Conservation (phyloP, 2,888 invertebrate genomes). For the Graphium colonna region DNA sequence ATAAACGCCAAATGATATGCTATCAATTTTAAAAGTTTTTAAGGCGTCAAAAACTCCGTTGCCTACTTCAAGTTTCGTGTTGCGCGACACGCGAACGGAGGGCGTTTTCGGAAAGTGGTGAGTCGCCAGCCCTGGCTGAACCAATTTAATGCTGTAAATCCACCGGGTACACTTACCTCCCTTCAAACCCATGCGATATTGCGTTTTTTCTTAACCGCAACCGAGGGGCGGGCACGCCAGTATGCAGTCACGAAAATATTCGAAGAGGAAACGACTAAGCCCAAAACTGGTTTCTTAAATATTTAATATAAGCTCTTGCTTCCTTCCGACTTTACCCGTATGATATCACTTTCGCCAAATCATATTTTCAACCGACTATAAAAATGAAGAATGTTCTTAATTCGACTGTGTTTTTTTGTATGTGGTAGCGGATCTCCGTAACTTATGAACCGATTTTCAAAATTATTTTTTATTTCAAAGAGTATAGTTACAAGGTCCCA, state of each 20-base stretch:
- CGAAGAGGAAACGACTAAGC: conserved; percentile 13
- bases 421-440: too few relatives aligned
- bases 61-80: conserved; percentile 39
- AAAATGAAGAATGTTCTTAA: too few relatives aligned
- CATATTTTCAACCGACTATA: too few relatives aligned
- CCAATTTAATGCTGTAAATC: conserved; percentile 76
- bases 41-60: conserved; percentile 39
- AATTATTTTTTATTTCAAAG: too few relatives aligned
- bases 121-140: conserved; percentile 62
- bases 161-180: conserved; percentile 74
- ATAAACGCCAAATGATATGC: background rate
- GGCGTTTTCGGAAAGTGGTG: conserved; percentile 46
- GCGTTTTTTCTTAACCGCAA: conserved; percentile 67
- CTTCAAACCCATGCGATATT: conserved; percentile 74
- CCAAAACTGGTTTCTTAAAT: conserved; percentile 1
- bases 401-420: too few relatives aligned
- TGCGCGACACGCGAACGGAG: conserved; percentile 44
- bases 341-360: too few relatives aligned
- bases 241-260: conserved; percentile 51
- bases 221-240: conserved; percentile 43
- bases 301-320: background rate
- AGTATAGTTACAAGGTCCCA: too few relatives aligned
- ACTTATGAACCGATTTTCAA: too few relatives aligned
- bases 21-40: conserved; percentile 28
- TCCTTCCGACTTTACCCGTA: too few relatives aligned